Evolutionary conservation across 2,113 vertebrate genomes (phyloP), one percentile per base, ranked within the genome.

Genomic region (Sylvia atricapilla): DNA sequence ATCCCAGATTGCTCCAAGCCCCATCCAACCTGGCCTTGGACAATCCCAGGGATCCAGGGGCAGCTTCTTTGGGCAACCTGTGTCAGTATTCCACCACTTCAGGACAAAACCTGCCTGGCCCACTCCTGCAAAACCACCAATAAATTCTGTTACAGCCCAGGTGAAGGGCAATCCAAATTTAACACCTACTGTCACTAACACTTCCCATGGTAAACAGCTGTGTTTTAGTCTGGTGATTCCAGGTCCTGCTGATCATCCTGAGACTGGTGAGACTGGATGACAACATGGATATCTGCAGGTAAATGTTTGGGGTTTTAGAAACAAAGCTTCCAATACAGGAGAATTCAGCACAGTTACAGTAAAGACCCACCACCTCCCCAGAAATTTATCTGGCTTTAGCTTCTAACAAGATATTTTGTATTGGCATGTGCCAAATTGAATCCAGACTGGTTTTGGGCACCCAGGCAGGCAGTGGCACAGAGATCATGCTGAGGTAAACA

Each of bases 11-110:
- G 30, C 41, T 76, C 49, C 49, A 20, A 69, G 13, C 12, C 8
- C 8, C 0, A 0, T 35, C 63, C 63, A 62, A 0, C 30, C 47
- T 37, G 21, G 12, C 12, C 25, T 62, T 7, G 79, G 10, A 8
- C 21, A 49, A 15, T 49, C 0, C 15, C 70, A 69, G 55, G n/a
- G 17, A 35, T 33, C 10, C 68, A 70, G 31, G 25, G 11, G 14
- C 25, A 76, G 41, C 41, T 55, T 1, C 21, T 69, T 8, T 47
- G 30, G 24, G 11, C 6, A 82, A 0, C 13, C 30, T 62, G 14
- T 55, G 46, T 9, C 47, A 41, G 24, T 6, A n/a, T 10, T n/a
- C 23, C 35, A 43, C 11, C 22, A 35, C 7, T n/a, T 33, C 21
- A 30, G 15, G 28, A 41, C 21, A 44, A 47, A 47, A 9, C 33